Conservation (phyloP, 2,888 invertebrate genomes). For the Stenurella melanura region DNA sequence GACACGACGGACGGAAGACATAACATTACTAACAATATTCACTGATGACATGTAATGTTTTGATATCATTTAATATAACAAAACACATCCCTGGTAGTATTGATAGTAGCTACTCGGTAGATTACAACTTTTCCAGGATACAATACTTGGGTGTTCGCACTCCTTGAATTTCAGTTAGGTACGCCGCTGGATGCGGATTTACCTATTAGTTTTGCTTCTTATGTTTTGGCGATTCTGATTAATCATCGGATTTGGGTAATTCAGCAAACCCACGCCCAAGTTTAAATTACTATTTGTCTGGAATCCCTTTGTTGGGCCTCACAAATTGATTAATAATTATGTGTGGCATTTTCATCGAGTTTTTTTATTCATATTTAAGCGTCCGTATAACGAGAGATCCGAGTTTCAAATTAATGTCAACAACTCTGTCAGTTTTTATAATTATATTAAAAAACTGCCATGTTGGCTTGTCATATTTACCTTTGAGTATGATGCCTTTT, state of each 20-base stretch:
- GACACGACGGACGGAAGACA: too few species aligned
- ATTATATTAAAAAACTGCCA: not conserved
- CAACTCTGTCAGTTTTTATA: conserved; percentile 16
- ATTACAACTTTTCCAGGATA: too few species aligned
- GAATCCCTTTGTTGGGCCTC: conserved; percentile 17
- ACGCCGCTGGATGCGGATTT: not conserved
- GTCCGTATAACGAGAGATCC: conserved; percentile 1
- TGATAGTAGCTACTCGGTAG: too few species aligned
- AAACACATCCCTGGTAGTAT: too few species aligned
- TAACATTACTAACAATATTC: too few species aligned
- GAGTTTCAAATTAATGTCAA: conserved; percentile 22
- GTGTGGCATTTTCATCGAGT: not conserved
- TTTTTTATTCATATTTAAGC: not conserved
- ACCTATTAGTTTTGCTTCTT: not conserved
- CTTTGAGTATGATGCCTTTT: not conserved
- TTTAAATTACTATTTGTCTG: conserved; percentile 16
- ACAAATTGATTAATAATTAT: conserved; percentile 8
- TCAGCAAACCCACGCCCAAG: conserved; percentile 6
- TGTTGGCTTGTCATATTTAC: not conserved
- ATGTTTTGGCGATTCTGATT: conserved; percentile 4
- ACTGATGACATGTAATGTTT: too few species aligned
- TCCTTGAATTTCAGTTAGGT: too few species aligned
- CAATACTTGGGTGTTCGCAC: too few species aligned
- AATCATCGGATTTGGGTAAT: conserved; percentile 19
- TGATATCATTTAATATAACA: too few species aligned